Evolutionary conservation across 2,888 invertebrate genomes (phyloP).

Genomic region (Ochropacha duplaris): DNA sequence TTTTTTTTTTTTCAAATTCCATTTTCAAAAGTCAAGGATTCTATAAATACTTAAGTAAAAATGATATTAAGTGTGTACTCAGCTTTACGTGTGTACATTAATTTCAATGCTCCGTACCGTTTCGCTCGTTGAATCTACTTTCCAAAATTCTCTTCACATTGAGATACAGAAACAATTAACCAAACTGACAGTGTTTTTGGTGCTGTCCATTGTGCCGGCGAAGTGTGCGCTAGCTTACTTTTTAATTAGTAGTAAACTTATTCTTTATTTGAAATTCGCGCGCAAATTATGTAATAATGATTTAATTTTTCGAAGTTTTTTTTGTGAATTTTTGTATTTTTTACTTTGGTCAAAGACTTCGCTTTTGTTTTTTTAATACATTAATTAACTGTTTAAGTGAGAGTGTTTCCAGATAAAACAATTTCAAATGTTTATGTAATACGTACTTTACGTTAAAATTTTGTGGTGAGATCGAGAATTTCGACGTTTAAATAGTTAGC

Average conservation of each 20-base stretch:
- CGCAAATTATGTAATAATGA: not conserved
- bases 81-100: constrained; percentile 7
- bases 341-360: not conserved
- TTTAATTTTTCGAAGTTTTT: not conserved
- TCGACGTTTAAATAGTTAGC: constrained; percentile 24
- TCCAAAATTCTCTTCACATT: constrained; percentile 70
- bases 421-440: not conserved
- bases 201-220: constrained; percentile 28
- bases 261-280: constrained; percentile 8
- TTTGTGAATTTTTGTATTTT: not conserved
- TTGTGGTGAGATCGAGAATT: constrained; percentile 9
- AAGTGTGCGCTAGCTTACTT: constrained; percentile 29
- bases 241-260: constrained; percentile 25
- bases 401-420: not conserved
- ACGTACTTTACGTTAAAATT: not conserved
- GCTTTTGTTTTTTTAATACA: not conserved
- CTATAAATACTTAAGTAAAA: not conserved
- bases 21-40: not conserved
- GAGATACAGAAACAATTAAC: constrained; percentile 48
- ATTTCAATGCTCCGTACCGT: constrained; percentile 59
- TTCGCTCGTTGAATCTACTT: constrained; percentile 68
- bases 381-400: not conserved
- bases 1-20: too few species aligned
- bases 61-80: not conserved
- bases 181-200: constrained; percentile 48